Evolutionary conservation across 2,888 invertebrate species (phyloP), one percentile per base, ranked within the genome.

Genomic region (Slavum lentiscoides): DNA sequence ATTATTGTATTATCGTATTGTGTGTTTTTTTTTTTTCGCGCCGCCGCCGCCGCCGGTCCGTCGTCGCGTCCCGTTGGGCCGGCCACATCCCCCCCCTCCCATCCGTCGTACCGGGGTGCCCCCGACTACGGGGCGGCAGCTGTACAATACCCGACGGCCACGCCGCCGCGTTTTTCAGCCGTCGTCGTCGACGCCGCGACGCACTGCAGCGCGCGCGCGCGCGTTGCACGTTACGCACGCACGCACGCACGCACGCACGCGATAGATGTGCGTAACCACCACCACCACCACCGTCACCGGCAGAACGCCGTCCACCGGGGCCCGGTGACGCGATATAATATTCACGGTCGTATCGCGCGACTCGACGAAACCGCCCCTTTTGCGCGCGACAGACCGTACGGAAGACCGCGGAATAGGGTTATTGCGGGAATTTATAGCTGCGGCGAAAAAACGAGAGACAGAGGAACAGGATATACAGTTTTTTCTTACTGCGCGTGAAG

Each of bases 81-180:
- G 49, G 30, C 21, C 19, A 53, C 77, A 80, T 64, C 70, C 70
- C 77, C 77, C 77, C 53, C 43, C 43, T 70, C 77, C 77, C 77
- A 53, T 6, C 43, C 43, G n/a, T n/a, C 43, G 9, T 9, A 43
- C 23, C 77, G 64, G 39, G 77, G 77, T 80, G 43, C 70, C 77
- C 77, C 76, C 77, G 67, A 7, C 23, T 17, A 43, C 72, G 39
- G 77, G 77, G 70, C 70, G 77, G 30, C 30, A 30, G 30, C 30
- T 30, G 30, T 30, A 30, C n/a, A n/a, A 30, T 30, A 30, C 30
- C 4, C 30, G 30, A 30, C 30, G 30, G 30, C 30, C 30, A 30
- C 30, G 30, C 30, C 30, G 30, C 30, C 30, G 30, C 30, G 70
- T 70, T 43, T 30, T 30, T 30, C 30, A 70, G 70, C 77, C 55